Base-by-base conservation (phyloP, 1,140 invertebrate genomes). In the Leptopilina boulardi region DNA sequence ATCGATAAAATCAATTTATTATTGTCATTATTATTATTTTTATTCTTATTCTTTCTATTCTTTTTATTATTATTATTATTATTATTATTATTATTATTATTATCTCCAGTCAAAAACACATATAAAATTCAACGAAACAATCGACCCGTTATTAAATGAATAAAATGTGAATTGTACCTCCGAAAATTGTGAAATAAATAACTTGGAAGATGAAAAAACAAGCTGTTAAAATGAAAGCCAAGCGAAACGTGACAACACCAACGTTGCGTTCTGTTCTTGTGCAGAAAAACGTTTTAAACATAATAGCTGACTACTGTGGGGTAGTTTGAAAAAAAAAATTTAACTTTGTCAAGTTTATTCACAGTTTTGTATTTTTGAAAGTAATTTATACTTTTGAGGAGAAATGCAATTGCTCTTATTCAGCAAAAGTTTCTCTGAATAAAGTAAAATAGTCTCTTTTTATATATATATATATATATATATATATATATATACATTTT, bases 231-330 rank as follows among this genome's bases (percentile, higher is more conserved):
- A 51, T 51, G 47, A 51, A 51, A 51, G n/a, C 15, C 47, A 51
- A 51, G 47, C 47, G 47, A 51, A 51, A 51, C 47, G 47, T 51
- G 47, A 51, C 47, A 51, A 51, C 47, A 51, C n/a, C 47, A 51
- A 51, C 47, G 15, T 8, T 15, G 4, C 44, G 1, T n/a, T n/a
- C 44, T 51, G 4, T 15, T 51, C 15, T n/a, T 51, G 15, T 18
- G n/a, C 15, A 18, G 47, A n/a, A 51, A 51, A 51, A 18, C 47
- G 47, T 51, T 51, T 51, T 51, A 51, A 51, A 51, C 47, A 51
- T 51, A 51, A 51, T 51, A 51, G n/a, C 47, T 51, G 47, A 51
- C 47, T 51, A 51, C 47, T 51, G n/a, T n/a, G 5, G n/a, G n/a
- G n/a, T n/a, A 51, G 47, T 18, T 51, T 18, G 4, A 51, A 51